Evolutionary conservation across 35 echinoderm and acorn worm species (phyloP), one percentile per base, ranked within the genome.

Genomic region (Apostichopus californicus): DNA sequence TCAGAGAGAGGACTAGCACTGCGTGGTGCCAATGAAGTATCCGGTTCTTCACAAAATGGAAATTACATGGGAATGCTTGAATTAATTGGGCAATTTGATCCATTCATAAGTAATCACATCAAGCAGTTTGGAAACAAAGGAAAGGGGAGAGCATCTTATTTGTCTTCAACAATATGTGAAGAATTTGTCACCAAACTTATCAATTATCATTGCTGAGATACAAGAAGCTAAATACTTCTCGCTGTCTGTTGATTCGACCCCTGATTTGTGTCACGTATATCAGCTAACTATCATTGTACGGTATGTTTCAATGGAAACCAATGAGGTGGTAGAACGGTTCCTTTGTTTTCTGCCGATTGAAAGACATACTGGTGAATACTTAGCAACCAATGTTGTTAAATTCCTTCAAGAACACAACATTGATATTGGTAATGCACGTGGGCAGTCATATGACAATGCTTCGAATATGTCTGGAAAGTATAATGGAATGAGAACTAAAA

Each of bases 271-370:
- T 63, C 64, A 87, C 26, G 57, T 63, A 0, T 59, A 87, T 46
- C 85, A 87, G 85, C 85, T 87, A 61, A 87, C 85, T 65, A 71
- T 87, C 85, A 87, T 87, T 63, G 14, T 87, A 46, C 85, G 85
- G 21, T 87, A 87, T 63, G 85, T 87, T 63, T 21, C 56, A 24
- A 24, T 87, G 57, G 57, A 25, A 71, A 63, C 15, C n/a, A 21
- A 63, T 24, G 57, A 64, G 64, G 9, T 54, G 25, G 46, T 82
- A 52, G 57, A 87, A 63, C 57, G 85, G 55, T 87, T 87, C 64
- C 64, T 87, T 7, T 24, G 6, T 61, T 87, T 87, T 46, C 21
- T 87, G 56, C 56, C 17, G 56, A 87, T 71, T 64, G 56, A 28
- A 64, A 66, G n/a, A 66, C 85, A 87, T 71, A 66, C 57, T 21